These are phyloP conservation scores for Kryptopterus vitreolus DNA, from an alignment of 2,797 vertebrate species.

Conservation along the genomic window DNA sequence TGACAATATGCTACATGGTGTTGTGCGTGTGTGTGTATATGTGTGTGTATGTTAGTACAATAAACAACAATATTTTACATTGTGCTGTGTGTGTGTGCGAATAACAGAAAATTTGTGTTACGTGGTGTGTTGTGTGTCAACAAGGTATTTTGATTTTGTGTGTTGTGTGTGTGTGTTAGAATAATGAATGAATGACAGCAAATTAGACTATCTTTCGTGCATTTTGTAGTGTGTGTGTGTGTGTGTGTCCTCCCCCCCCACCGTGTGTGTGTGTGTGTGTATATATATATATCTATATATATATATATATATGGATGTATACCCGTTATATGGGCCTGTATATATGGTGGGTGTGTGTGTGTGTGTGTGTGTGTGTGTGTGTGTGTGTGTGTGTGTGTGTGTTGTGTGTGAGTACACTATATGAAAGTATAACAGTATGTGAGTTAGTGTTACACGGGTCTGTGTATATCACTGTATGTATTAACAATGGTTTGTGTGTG, in stretches of 20 bases:
- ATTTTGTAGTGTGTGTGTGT: not conserved
- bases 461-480: not conserved
- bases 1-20: too few species aligned
- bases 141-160: too few species aligned
- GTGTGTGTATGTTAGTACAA: too few species aligned
- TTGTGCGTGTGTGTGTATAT: too few species aligned
- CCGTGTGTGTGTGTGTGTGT: slow-evolving; percentile 10
- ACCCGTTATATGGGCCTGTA: not conserved
- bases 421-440: not conserved
- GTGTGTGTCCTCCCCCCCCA: too few species aligned
- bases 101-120: too few species aligned
- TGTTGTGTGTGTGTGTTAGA: too few species aligned
- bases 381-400: slow-evolving; percentile 2
- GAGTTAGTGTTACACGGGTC: not conserved
- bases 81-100: too few species aligned
- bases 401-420: not conserved
- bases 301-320: not conserved
- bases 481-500: not conserved
- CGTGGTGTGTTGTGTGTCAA: too few species aligned
- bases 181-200: not conserved
- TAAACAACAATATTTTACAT: too few species aligned
- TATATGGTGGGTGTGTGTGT: not conserved
- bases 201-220: not conserved
- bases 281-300: not conserved
- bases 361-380: slow-evolving; percentile 17